Conservation (phyloP, 2,113 vertebrate genomes). For the Microcebus lehilahytsara region DNA sequence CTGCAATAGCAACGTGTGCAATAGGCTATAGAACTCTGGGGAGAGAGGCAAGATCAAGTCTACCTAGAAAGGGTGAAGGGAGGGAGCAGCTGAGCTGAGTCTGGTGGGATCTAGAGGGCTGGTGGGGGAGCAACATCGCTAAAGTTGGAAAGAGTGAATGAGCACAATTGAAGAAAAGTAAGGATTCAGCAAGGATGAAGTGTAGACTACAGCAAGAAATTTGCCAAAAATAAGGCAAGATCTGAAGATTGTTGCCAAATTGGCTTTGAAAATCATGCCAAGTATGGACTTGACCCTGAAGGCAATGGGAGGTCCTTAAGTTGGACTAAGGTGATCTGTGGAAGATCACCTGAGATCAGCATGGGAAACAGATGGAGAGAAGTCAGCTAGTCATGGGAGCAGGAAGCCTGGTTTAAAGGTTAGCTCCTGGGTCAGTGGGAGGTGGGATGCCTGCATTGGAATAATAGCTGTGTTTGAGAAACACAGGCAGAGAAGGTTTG, state of each 20-base stretch:
- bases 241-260: neutral
- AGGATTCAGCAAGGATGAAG: neutral
- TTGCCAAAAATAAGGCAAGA: conserved; percentile 16
- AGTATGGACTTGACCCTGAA: neutral
- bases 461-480: neutral
- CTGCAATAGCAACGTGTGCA: neutral
- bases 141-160: neutral
- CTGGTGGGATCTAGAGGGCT: neutral
- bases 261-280: conserved; percentile 20
- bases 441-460: rapidly evolving
- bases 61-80: neutral
- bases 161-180: neutral
- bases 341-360: neutral
- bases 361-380: neutral
- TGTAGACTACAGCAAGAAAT: neutral
- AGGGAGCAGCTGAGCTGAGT: neutral
- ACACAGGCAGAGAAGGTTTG: neutral
- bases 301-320: neutral
- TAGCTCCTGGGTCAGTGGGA: neutral
- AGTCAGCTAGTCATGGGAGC: neutral
- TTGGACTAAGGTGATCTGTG: neutral
- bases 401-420: neutral
- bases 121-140: neutral
- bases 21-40: neutral
- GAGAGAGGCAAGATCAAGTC: neutral